Evolutionary conservation across 2,113 vertebrate genomes (phyloP), one percentile per base, ranked within the genome.

Genomic region (Sapajus apella): DNA sequence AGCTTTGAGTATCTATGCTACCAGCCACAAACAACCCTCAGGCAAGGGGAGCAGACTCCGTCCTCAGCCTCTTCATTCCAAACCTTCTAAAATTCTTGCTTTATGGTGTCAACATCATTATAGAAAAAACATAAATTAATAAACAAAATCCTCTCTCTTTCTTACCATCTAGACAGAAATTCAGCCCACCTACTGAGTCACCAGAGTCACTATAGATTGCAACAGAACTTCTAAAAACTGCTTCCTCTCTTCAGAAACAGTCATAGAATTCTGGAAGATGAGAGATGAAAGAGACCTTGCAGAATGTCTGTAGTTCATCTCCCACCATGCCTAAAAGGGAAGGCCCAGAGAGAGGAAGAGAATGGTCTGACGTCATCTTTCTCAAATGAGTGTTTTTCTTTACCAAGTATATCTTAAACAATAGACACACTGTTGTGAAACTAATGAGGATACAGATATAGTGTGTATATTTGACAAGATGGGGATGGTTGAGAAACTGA

Each of bases 211-310:
- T 27, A 77, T 21, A 90, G 32, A 52, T 76, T 95, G 52, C 92
- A 97, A 87, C 1, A 96, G 64, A 96, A 84, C 61, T 95, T 93
- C 66, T 94, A 86, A 90, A 94, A 93, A 68, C 52, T 47, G 84
- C 84, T 95, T 97, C 79, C 94, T 95, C 80, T 93, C 91, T 64
- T 64, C 35, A 92, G 80, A 96, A 86, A 96, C 14, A 83, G 23
- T 90, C 52, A 83, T 37, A 83, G 68, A 77, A 90, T 83, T 32
- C 61, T 84, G 43, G 82, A 80, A 83, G 88, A 56, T 79, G 37
- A 84, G 88, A 87, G 47, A 32, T 5, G 5, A 50, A 86, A 97
- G 72, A 84, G 13, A 75, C 11, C 18, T 89, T 68, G 5, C 11
- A 97, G 61, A 86, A 3, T 73, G 94, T 58, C 64, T 77, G 11